Base-by-base conservation (phyloP, 2,888 invertebrate genomes). In the Agrochola lychnidis region DNA sequence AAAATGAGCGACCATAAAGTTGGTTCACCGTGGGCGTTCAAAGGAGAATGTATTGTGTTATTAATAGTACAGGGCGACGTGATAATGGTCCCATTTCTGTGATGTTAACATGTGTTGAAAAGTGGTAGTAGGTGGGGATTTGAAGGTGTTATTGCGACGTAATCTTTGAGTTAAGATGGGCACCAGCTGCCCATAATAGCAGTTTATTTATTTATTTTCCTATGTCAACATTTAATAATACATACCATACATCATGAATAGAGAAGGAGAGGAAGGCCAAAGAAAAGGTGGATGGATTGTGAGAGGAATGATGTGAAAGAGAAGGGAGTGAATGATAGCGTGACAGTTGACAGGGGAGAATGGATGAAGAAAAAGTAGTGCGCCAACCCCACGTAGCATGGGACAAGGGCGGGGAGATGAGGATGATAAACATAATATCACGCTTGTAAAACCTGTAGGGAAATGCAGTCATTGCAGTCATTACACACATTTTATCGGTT, bases 1-100 rank as follows among this genome's bases (percentile, higher is more conserved):
- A 70, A 75, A 79, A 68, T 79, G 63, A 53, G 51, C 9, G n/a
- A 36, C 62, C 67, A n/a, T 76, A 72, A 66, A 56, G 30, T 69
- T 42, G 40, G 36, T 64, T 36, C n/a, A 22, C 16, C 64, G 71
- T 80, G 63, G 81, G 81, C 30, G 68, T 68, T 25, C 71, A 76
- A 69, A 71, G 25, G 76, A 61, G 48, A 12, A 25, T 70, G 57
- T 69, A 40, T 48, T 76, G 22, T 71, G 40, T 59, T 80, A 62
- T 70, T 74, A 75, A 80, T 75, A 40, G 59, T 3, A 30, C 40
- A 36, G 45, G 25, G 25, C 36, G 79, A 51, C 79, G 59, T 67
- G 53, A 42, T 80, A 75, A 79, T 70, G 61, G 53, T 70, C 3
- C 48, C 12, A 68, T 40, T 63, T 57, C 10, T 63, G 30, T 59